Conservation (phyloP, 1,140 invertebrate species). For the Popillia japonica region DNA sequence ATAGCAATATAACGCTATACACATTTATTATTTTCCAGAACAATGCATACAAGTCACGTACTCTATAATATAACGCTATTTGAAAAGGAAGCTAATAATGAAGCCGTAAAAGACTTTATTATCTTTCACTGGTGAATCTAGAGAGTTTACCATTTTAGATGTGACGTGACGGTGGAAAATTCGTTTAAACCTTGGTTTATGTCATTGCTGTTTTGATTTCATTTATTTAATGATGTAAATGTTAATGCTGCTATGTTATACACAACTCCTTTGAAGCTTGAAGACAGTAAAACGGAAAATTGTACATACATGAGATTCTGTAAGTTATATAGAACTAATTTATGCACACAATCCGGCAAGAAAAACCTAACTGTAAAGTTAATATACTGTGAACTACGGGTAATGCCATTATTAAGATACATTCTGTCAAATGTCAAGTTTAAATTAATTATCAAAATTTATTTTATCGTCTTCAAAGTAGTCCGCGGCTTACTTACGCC, state of each 20-base stretch:
- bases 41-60: conserved; percentile 26
- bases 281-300: neutral
- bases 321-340: neutral
- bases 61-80: conserved; percentile 25
- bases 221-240: conserved; percentile 12
- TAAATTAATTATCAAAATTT: too few species aligned
- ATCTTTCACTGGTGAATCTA: neutral
- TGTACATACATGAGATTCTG: neutral
- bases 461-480: too few species aligned
- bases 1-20: conserved; percentile 29
- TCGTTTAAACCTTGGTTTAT: neutral
- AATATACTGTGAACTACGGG: too few species aligned
- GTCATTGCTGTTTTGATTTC: neutral
- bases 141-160: neutral
- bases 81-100: conserved; percentile 32
- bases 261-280: neutral
- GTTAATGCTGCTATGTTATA: neutral
- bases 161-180: neutral
- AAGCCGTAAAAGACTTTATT: conserved; percentile 25
- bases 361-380: too few species aligned
- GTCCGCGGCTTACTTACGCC: too few species aligned
- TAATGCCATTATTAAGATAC: too few species aligned
- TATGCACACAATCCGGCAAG: neutral
- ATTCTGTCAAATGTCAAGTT: too few species aligned
- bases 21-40: conserved; percentile 30